A percentile compares a stretch with the other conserved stretches of the same genome.
phyloP scores from a whole-genome alignment of 2,797 vertebrate genomes.

The Vultur gryphus region DNA sequence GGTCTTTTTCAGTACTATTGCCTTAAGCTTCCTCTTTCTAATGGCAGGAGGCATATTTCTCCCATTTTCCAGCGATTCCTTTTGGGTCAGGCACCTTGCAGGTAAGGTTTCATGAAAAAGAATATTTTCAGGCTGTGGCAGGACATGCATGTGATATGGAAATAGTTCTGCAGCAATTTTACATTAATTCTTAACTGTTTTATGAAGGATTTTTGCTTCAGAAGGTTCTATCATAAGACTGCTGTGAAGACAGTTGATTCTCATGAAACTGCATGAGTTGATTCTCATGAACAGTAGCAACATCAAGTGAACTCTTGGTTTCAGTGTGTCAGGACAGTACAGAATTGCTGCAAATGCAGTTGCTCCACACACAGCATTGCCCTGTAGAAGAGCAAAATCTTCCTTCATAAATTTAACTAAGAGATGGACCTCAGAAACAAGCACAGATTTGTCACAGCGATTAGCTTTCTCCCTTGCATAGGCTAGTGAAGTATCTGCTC shows the following conservation, averaged over 20 bases:
- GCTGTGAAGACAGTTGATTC: not conserved
- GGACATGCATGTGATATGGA: not conserved
- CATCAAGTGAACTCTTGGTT: not conserved
- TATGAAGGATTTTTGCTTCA: not conserved
- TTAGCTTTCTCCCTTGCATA: not conserved
- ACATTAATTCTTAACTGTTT: not conserved
- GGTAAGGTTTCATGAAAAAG: not conserved
- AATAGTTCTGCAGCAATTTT: not conserved
- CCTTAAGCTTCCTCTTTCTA: not conserved
- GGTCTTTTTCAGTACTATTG: not conserved
- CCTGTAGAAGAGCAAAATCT: not conserved
- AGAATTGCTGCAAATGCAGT: not conserved
- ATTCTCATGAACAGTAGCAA: not conserved
- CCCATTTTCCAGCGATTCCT: not conserved
- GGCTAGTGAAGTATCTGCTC: not conserved
- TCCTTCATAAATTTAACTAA: not conserved
- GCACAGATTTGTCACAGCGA: not conserved
- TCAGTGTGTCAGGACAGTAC: not conserved
- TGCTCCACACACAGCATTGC: not conserved
- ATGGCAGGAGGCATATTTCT: not conserved
- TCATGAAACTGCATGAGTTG: not conserved
- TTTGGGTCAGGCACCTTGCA: not conserved
- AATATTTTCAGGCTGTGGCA: not conserved
- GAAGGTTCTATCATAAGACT: not conserved
- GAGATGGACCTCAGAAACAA: not conserved